Percentiles rank a stretch among this genome's conserved stretches.
Conservation (phyloP, 2,797 vertebrate genomes). For the Microtus californicus region DNA sequence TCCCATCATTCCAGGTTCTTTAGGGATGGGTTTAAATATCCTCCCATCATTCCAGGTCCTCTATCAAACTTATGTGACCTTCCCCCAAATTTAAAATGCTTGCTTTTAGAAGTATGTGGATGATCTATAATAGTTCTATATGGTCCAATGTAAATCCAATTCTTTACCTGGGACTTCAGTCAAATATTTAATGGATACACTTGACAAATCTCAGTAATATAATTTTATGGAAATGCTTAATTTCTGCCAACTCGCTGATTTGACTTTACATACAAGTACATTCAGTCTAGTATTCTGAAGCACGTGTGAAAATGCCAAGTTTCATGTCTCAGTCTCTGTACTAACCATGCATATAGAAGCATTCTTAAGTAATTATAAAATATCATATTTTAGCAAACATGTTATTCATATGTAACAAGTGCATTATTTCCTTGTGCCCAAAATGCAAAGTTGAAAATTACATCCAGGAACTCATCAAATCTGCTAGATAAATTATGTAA, state of each 20-base stretch:
- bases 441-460: constrained; percentile 80
- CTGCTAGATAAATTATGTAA: constrained; percentile 81
- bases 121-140: not conserved
- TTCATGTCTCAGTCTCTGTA: constrained; percentile 43
- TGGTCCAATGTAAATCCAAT: not conserved
- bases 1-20: too few relatives aligned
- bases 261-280: not conserved
- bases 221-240: constrained; percentile 38
- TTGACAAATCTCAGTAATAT: constrained; percentile 44
- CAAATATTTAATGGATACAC: constrained; percentile 31
- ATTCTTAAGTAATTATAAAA: constrained; percentile 68
- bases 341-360: not conserved
- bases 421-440: constrained; percentile 77
- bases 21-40: too few relatives aligned
- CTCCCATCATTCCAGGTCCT: too few relatives aligned
- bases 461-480: constrained; percentile 77
- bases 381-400: constrained; percentile 68
- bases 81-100: not conserved
- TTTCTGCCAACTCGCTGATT: constrained; percentile 52
- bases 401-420: constrained; percentile 76
- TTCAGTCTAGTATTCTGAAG: constrained; percentile 68
- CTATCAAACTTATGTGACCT: not conserved
- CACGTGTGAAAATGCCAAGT: constrained; percentile 37
- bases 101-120: constrained; percentile 45
- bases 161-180: constrained; percentile 25